Evolutionary conservation across 2,888 invertebrate genomes (phyloP), one percentile per base, ranked within the genome.

Genomic region (Phalera bucephala): DNA sequence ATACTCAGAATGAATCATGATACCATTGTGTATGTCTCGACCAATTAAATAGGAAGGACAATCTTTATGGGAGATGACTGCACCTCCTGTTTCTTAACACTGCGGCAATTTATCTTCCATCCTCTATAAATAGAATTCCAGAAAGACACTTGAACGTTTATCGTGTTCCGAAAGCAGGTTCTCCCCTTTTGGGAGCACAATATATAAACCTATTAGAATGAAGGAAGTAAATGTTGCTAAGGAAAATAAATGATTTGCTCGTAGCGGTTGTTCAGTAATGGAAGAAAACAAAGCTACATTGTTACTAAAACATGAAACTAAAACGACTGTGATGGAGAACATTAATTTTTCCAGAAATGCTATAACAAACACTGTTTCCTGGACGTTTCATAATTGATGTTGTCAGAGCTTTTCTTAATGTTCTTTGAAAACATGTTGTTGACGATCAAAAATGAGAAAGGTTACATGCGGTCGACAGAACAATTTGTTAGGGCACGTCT

Each of bases 401-500:
- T 27, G 13, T 4, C 11, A 36, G 23, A 31, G 36, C 26, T 15
- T 32, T 9, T 35, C 19, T 7, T 23, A 43, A 46, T 40, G 6
- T 25, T 28, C 19, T 15, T 8, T 11, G 19, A 19, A 19, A 19
- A 29, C 29, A 27, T 31, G 40, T 36, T 37, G 36, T 46, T 40
- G 33, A 35, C 40, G 32, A 36, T 11, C 25, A n/a, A 31, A 47
- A 37, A 35, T 29, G 42, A 46, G 17, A 39, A 29, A 45, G 45
- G 26, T 27, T 34, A 43, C 20, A 36, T 23, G 36, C 29, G 31
- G 32, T 36, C 36, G 32, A 34, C 28, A 12, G 23, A 35, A 56
- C 58, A 62, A 58, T 57, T 62, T 52, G 50, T 56, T 44, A 31
- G 38, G 50, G 31, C 21, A 26, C 34, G 58, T 55, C 60, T 51